A percentile compares a stretch with the other conserved stretches of the same genome.
phyloP scores from a whole-genome alignment of 2,797 vertebrate species.

The Cryptoprocta ferox region DNA sequence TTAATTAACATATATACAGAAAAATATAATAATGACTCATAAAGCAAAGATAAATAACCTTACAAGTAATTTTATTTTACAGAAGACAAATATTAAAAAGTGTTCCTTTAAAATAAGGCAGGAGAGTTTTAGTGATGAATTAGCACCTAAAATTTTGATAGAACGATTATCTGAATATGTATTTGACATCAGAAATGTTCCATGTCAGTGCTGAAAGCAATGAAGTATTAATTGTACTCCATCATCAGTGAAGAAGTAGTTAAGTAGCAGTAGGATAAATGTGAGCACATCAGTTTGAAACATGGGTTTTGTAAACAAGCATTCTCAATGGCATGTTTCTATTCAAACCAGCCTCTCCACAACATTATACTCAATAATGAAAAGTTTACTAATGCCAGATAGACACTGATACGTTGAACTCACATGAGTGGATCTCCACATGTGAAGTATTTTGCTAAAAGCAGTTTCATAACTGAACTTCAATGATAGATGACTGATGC shows the following conservation, averaged over 20 bases:
- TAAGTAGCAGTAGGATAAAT: not conserved
- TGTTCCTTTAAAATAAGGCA: not conserved
- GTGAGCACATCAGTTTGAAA: slow-evolving; percentile 17
- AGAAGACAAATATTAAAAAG: not conserved
- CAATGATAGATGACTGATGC: not conserved
- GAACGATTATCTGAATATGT: not conserved
- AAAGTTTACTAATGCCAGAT: not conserved
- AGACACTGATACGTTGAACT: not conserved
- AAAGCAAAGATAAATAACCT: not conserved
- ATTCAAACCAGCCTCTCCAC: not conserved
- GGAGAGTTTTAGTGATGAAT: not conserved
- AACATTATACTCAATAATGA: not conserved
- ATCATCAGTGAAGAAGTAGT: not conserved
- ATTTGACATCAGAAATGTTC: not conserved
- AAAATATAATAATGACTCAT: not conserved
- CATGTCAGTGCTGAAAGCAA: slow-evolving; percentile 9
- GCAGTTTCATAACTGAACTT: not conserved
- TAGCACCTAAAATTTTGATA: not conserved
- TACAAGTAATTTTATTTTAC: not conserved
- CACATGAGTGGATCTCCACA: not conserved
- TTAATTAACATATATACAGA: not conserved
- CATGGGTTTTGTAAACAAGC: slow-evolving; percentile 33
- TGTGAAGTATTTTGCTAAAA: not conserved
- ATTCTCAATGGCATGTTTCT: not conserved
- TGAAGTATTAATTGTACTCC: slow-evolving; percentile 21